phyloP scores from a whole-genome alignment of 2,113 vertebrate genomes.

The Melanotaenia duboulayi region DNA sequence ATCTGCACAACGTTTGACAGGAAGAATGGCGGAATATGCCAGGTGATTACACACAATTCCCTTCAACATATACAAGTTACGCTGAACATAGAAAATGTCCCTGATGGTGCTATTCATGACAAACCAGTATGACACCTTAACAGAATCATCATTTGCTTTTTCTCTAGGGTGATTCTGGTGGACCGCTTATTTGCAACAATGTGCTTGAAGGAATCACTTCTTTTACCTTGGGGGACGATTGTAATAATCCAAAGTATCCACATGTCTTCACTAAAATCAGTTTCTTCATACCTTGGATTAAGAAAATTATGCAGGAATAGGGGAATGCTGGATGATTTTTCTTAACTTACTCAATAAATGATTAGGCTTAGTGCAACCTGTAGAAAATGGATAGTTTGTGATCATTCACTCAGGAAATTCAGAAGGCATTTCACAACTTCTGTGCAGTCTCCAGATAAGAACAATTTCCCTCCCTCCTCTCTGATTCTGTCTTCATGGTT shows the following conservation, averaged over 20 bases:
- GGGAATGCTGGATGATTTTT: slow-evolving; percentile 16
- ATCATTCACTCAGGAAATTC: not conserved
- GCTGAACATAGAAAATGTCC: not conserved
- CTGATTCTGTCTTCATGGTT: too few species aligned
- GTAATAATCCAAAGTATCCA: slow-evolving; percentile 48
- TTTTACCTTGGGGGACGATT: accelerated
- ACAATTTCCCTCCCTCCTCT: too few species aligned
- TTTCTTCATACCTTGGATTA: slow-evolving; percentile 69
- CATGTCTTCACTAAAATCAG: slow-evolving; percentile 65
- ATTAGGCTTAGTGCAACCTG: not conserved
- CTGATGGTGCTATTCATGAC: slow-evolving; percentile 9
- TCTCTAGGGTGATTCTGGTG: slow-evolving; percentile 73
- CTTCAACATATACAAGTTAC: not conserved
- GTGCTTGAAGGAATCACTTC: slow-evolving; percentile 51
- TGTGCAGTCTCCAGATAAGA: too few species aligned
- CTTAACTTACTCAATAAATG: not conserved
- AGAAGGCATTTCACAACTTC: too few species aligned
- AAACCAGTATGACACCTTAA: not conserved
- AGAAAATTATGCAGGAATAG: slow-evolving; percentile 21
- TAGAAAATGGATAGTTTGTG: not conserved
- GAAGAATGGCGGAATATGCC: slow-evolving; percentile 55
- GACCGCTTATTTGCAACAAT: slow-evolving; percentile 67
- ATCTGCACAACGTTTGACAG: slow-evolving; percentile 65
- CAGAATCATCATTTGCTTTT: not conserved
- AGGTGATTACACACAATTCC: slow-evolving; percentile 47